These are phyloP conservation scores for Lasaia peninsularis DNA, from an alignment of 1,140 invertebrate species.

Conservation along the genomic window DNA sequence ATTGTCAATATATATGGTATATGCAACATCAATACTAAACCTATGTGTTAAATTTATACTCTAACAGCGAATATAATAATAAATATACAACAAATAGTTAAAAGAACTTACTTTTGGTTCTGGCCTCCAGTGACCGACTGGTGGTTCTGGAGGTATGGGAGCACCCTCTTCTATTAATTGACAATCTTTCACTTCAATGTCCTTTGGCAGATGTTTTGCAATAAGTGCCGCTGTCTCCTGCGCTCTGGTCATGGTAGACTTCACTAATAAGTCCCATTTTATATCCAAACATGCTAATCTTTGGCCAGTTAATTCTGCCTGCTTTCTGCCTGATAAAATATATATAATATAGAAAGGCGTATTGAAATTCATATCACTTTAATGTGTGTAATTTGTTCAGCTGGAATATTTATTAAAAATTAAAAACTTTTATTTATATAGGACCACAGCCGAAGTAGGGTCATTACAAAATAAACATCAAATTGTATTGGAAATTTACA, in stretches of 20 bases:
- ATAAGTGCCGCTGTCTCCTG: constrained; percentile 94
- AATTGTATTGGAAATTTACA: too few species aligned
- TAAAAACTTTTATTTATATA: too few species aligned
- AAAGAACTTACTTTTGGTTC: constrained; percentile 71
- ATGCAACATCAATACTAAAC: too few species aligned
- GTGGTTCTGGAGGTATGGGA: constrained; percentile 96
- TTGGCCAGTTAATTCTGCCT: constrained; percentile 90
- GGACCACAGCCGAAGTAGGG: too few species aligned
- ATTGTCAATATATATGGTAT: too few species aligned
- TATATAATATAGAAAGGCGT: background rate
- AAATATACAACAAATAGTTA: too few species aligned
- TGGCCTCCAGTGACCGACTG: constrained; percentile 90
- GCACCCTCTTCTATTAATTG: constrained; percentile 94
- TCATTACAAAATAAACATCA: too few species aligned
- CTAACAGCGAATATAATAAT: too few species aligned
- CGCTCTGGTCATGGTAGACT: constrained; percentile 96
- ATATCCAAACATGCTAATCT: constrained; percentile 85
- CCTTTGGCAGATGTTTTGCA: constrained; percentile 79
- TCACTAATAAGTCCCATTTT: constrained; percentile 87
- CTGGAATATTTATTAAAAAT: background rate
- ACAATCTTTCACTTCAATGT: constrained; percentile 80
- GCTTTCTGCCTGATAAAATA: constrained; percentile 81
- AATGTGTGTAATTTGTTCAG: background rate
- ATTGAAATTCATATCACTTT: background rate
- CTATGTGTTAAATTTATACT: too few species aligned